Evolutionary conservation across 2,113 vertebrate species (phyloP), one percentile per base, ranked within the genome.

Genomic region (human): DNA sequence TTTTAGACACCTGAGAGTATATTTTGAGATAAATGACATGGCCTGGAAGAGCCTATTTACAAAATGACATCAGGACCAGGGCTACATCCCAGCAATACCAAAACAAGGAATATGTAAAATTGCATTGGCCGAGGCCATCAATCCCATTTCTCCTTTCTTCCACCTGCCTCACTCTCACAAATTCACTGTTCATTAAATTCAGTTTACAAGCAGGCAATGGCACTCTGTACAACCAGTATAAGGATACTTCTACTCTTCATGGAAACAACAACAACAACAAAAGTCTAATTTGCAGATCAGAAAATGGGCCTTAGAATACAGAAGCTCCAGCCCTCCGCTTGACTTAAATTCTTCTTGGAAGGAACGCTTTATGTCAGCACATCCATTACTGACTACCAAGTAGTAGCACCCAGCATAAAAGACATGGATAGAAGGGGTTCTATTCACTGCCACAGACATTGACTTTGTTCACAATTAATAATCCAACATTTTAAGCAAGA

Each of bases 21-120:
- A 85, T 93, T 95, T 73, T 79, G 35, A 92, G 82, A 88, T 57
- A 38, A 94, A 82, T 17, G 35, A 79, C 52, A 92, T 5, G 57
- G 20, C 14, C 30, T 79, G 27, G 52, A 86, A 78, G 10, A 96
- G 38, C 64, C 40, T 66, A 32, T 45, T 94, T 81, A 81, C 50
- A 91, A 81, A 91, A 75, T 64, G 82, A 38, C 9, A 48, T 79
- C 25, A 43, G 78, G 13, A 45, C 40, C 20, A 76, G 87, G 72
- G 35, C 73, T 89, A 25, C 61, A 48, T 55, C 32, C 87, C 73
- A 78, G 78, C 68, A 78, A 84, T 45, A 88, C 8, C 68, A 79
- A 50, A 20, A 78, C 6, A 22, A 85, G n/a, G 82, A 45, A 1
- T 73, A 7, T 70, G 35, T 89, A 82, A 68, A 79, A 79, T 6